A percentile compares a stretch with the other conserved stretches of the same genome.
phyloP scores from a whole-genome alignment of 2,888 invertebrate genomes.

The Halictus quadricinctus region DNA sequence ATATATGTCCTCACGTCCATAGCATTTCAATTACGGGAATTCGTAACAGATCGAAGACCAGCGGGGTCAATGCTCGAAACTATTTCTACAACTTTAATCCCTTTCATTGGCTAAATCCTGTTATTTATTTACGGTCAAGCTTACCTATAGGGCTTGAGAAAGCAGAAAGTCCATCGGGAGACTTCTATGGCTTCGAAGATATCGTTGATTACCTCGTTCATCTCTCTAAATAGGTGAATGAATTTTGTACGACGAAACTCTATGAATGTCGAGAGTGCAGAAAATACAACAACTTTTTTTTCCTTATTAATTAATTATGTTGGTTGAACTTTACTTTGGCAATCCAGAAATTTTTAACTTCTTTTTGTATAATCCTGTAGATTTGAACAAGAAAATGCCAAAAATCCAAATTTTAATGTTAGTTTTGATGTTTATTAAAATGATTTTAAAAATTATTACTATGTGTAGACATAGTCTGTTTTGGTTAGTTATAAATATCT shows the following conservation, averaged over 20 bases:
- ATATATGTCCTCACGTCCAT: background rate
- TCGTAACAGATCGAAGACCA: conserved; percentile 53
- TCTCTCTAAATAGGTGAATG: conserved; percentile 28
- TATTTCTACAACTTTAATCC: conserved; percentile 65
- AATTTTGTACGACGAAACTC: background rate
- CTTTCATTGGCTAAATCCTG: conserved; percentile 67
- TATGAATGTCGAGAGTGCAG: background rate
- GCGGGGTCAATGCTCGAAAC: conserved; percentile 73
- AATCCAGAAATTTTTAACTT: too few species aligned
- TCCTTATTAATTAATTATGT: background rate
- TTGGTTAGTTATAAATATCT: too few species aligned
- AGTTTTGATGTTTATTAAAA: background rate
- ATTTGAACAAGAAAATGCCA: too few species aligned
- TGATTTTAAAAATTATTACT: background rate
- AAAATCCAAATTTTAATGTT: too few species aligned
- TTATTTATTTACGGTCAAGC: conserved; percentile 70
- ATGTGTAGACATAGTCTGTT: too few species aligned
- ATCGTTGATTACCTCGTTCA: conserved; percentile 8
- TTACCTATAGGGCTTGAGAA: conserved; percentile 36
- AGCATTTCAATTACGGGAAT: conserved; percentile 40
- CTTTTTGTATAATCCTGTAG: too few species aligned
- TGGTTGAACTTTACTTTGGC: too few species aligned
- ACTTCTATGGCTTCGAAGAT: conserved; percentile 61
- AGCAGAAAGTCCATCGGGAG: conserved; percentile 20
- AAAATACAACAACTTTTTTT: background rate